Conservation (phyloP, 2,888 invertebrate genomes). For the Spodoptera picta region DNA sequence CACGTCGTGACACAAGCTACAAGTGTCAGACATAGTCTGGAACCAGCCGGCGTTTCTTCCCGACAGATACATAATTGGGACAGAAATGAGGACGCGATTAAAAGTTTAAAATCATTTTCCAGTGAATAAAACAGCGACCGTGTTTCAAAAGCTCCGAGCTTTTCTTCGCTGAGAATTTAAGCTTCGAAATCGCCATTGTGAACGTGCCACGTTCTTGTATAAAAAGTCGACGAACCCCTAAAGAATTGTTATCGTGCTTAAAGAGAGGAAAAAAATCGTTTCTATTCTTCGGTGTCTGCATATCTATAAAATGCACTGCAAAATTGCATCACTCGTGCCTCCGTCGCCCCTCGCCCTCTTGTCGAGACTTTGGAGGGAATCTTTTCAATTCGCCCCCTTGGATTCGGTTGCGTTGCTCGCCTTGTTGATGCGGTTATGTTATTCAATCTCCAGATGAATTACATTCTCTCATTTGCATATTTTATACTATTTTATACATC, state of each 20-base stretch:
- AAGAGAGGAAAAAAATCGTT: slow-evolving; percentile 63
- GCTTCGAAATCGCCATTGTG: slow-evolving; percentile 45
- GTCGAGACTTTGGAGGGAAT: slow-evolving; percentile 58
- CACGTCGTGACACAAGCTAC: slow-evolving; percentile 73
- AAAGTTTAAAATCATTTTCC: slow-evolving; percentile 65
- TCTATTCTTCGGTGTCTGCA: slow-evolving; percentile 62
- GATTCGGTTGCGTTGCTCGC: slow-evolving; percentile 52
- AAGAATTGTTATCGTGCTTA: slow-evolving; percentile 61
- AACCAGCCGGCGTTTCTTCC: slow-evolving; percentile 67
- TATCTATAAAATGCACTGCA: slow-evolving; percentile 72
- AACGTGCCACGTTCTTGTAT: slow-evolving; percentile 37
- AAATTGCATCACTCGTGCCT: slow-evolving; percentile 73
- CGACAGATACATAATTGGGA: slow-evolving; percentile 79
- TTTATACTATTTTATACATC: slow-evolving; percentile 45
- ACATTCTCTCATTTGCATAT: slow-evolving; percentile 62
- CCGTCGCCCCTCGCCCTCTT: slow-evolving; percentile 64
- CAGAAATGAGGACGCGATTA: slow-evolving; percentile 71
- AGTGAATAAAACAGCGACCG: slow-evolving; percentile 44
- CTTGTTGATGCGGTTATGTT: slow-evolving; percentile 70
- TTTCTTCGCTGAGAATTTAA: slow-evolving; percentile 24
- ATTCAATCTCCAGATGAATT: slow-evolving; percentile 69
- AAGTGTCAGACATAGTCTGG: slow-evolving; percentile 76
- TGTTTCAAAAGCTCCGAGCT: slow-evolving; percentile 42
- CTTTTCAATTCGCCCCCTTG: slow-evolving; percentile 76
- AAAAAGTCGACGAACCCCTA: slow-evolving; percentile 42